Conservation (phyloP, 2,888 invertebrate species). For the Nomada lathburiana region DNA sequence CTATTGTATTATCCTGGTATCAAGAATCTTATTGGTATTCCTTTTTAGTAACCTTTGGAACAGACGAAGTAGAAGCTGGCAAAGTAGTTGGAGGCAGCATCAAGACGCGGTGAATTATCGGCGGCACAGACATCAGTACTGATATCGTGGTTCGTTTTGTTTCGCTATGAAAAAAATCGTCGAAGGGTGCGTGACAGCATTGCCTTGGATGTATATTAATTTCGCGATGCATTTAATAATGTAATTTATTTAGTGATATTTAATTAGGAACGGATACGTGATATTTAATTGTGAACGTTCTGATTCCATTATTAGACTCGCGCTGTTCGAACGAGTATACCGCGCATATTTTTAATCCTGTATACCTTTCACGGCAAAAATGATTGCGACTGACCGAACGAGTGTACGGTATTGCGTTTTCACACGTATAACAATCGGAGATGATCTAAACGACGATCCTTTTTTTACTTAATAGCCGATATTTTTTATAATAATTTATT, state of each 20-base stretch:
- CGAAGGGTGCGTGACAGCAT: constrained; percentile 58
- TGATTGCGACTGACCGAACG: constrained; percentile 8
- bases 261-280: constrained; percentile 60
- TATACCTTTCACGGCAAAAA: constrained; percentile 25
- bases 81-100: constrained; percentile 78
- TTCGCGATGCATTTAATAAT: constrained; percentile 73
- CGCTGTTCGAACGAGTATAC: constrained; percentile 20
- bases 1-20: neutral
- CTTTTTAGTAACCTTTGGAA: constrained; percentile 76
- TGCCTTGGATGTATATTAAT: constrained; percentile 69
- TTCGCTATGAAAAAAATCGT: constrained; percentile 45
- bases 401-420: constrained; percentile 27
- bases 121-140: constrained; percentile 79
- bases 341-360: constrained; percentile 39
- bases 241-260: constrained; percentile 77
- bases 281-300: constrained; percentile 64
- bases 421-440: constrained; percentile 21
- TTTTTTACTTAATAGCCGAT: constrained; percentile 60
- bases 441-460: constrained; percentile 36
- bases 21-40: constrained; percentile 1
- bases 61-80: constrained; percentile 82
- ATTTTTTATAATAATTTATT: constrained; percentile 69
- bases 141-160: constrained; percentile 53
- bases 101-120: constrained; percentile 74
- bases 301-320: constrained; percentile 45